Evolutionary conservation across 2,888 invertebrate genomes (phyloP), one percentile per base, ranked within the genome.

Genomic region (Pteria penguin): DNA sequence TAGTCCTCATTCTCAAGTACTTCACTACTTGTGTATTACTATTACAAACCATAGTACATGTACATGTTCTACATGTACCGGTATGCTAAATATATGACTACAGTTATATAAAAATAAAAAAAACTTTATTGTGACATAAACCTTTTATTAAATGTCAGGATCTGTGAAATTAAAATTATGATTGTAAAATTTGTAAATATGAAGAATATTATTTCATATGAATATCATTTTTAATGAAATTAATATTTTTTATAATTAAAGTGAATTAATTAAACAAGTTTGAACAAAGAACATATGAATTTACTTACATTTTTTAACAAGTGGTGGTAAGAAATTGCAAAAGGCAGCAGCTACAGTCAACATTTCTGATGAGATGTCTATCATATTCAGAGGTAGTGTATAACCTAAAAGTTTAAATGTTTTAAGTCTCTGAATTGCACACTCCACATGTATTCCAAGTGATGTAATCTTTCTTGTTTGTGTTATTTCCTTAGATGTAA

Each of bases 391-490:
- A 32, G 68, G 68, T 4, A 68, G 57, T 52, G 52, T 58, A 14
- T 32, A 24, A 52, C 68, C 57, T 24, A 67, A 55, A 24, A 67
- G 4, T 67, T 54, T 5, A 55, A 67, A 67, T 14, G 45, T 45
- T n/a, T n/a, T n/a, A 14, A 65, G 65, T 29, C 45, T 65, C 4
- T 52, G 36, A 11, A 65, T 45, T 14, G 65, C 36, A 45, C 65
- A 45, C 26, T 65, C 65, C 36, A 65, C 65, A 55, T 67, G 67
- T 11, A 67, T 67, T 55, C 55, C 11, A 22, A 67, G 29, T 5
- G 67, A 67, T 29, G 67, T 55, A n/a, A 67, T 67, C 55, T 67
- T 68, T n/a, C 68, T 27, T 18, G 68, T 68, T 24, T 68, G 32
- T 22, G 52, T 32, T 22, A 68, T 68, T 57, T 68, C 52, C 32